Evolutionary conservation across 2,797 vertebrate species (phyloP).

Genomic region (Euthynnus affinis): DNA sequence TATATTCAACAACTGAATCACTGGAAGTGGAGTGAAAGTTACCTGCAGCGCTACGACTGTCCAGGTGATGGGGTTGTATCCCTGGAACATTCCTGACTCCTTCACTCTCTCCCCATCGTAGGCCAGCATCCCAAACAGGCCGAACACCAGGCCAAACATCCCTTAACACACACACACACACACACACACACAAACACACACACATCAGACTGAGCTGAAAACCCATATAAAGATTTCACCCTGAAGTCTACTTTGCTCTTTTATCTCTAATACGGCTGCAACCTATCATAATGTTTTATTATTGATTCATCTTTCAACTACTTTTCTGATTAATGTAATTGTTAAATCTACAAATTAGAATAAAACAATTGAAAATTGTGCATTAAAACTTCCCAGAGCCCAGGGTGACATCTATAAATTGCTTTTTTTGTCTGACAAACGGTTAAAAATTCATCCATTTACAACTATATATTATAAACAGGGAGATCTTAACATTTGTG

Average conservation of each 20-base stretch:
- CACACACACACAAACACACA: constrained; percentile 15
- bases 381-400: no score
- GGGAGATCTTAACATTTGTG: no score
- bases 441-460: no score
- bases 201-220: neutral
- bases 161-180: constrained; percentile 79
- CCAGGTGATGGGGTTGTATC: constrained; percentile 96
- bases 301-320: no score
- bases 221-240: neutral
- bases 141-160: constrained; percentile 96
- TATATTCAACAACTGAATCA: neutral
- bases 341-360: no score
- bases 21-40: constrained; percentile 29
- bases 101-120: constrained; percentile 93
- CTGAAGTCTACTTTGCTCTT: neutral
- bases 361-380: no score
- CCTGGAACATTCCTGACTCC: constrained; percentile 97
- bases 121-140: constrained; percentile 93
- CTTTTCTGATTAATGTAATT: no score
- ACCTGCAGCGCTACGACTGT: constrained; percentile 96
- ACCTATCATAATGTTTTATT: no score
- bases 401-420: no score
- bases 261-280: no score
- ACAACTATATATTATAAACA: no score
- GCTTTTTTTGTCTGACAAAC: no score